Evolutionary conservation across 2,113 vertebrate species (phyloP).

Genomic region (Muscicapa adusta): DNA sequence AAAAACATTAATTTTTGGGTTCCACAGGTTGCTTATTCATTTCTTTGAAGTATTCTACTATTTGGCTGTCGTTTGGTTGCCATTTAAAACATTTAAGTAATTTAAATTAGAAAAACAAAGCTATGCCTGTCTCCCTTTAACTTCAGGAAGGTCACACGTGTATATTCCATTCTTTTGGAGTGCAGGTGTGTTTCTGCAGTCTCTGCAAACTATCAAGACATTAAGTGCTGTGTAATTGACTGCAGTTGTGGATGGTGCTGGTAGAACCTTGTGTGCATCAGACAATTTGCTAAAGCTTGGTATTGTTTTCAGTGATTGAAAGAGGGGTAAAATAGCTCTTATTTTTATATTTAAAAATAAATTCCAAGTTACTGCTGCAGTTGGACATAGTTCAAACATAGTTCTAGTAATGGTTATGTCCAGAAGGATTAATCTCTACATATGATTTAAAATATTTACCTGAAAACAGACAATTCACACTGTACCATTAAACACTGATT

Average conservation of each 20-base stretch:
- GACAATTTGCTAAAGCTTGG: not conserved
- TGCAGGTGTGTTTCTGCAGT: not conserved
- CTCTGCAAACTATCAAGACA: not conserved
- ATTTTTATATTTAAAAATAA: not conserved
- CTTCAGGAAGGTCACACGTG: not conserved
- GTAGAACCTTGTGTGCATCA: not conserved
- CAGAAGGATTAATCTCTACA: not conserved
- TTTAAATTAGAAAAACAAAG: not conserved
- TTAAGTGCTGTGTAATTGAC: not conserved
- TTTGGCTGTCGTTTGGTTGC: not conserved
- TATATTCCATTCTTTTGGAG: not conserved
- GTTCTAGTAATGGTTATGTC: not conserved
- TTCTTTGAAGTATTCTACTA: not conserved
- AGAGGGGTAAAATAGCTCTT: not conserved
- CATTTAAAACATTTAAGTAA: slow-evolving; percentile 30
- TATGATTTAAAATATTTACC: not conserved
- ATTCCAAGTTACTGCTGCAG: not conserved
- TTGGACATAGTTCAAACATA: not conserved
- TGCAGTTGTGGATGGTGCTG: not conserved
- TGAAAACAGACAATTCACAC: not conserved
- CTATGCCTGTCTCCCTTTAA: not conserved
- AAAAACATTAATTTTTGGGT: not conserved
- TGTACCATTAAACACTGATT: accelerated
- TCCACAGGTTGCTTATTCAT: not conserved
- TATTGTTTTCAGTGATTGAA: not conserved